Evolutionary conservation across 2,888 invertebrate species (phyloP).

Genomic region (Orchestes rusci): DNA sequence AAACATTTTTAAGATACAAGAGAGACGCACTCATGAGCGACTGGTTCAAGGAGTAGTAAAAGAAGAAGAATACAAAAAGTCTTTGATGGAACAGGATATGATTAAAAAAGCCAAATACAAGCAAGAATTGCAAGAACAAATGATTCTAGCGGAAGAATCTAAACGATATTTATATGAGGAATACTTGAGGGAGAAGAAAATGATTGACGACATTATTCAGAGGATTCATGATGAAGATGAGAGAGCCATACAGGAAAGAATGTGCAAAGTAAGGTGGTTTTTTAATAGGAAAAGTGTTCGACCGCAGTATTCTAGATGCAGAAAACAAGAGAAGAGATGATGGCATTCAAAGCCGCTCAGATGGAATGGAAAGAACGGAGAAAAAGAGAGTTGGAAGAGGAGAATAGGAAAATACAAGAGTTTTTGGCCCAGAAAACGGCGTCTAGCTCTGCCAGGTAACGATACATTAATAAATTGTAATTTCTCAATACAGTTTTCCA

Average conservation of each 20-base stretch:
- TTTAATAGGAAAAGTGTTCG: no score
- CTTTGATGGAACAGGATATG: slow-evolving; percentile 39
- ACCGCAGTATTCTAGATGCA: no score
- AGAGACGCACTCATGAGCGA: slow-evolving; percentile 40
- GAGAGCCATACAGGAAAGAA: slow-evolving; percentile 48
- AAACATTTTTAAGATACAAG: slow-evolving; percentile 28
- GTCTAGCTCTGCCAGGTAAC: slow-evolving; percentile 33
- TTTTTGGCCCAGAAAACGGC: slow-evolving; percentile 41
- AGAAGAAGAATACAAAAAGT: slow-evolving; percentile 42
- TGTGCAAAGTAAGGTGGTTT: slow-evolving; percentile 38
- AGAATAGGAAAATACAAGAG: slow-evolving; percentile 42
- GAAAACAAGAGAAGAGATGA: slow-evolving; percentile 50
- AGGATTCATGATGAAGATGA: slow-evolving; percentile 57
- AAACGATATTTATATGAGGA: slow-evolving; percentile 52
- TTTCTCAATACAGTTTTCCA: slow-evolving; percentile 18
- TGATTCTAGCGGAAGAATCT: slow-evolving; percentile 48
- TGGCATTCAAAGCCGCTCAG: slow-evolving; percentile 47
- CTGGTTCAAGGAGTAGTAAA: slow-evolving; percentile 42
- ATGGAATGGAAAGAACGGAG: slow-evolving; percentile 48
- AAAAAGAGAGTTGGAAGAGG: slow-evolving; percentile 42
- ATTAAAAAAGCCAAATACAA: slow-evolving; percentile 44
- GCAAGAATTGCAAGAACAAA: slow-evolving; percentile 51
- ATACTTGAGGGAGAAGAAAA: slow-evolving; percentile 53
- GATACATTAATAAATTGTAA: background rate
- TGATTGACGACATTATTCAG: slow-evolving; percentile 54